Evolutionary conservation across 2,113 vertebrate species (phyloP).

Genomic region (Microtus montanus): DNA sequence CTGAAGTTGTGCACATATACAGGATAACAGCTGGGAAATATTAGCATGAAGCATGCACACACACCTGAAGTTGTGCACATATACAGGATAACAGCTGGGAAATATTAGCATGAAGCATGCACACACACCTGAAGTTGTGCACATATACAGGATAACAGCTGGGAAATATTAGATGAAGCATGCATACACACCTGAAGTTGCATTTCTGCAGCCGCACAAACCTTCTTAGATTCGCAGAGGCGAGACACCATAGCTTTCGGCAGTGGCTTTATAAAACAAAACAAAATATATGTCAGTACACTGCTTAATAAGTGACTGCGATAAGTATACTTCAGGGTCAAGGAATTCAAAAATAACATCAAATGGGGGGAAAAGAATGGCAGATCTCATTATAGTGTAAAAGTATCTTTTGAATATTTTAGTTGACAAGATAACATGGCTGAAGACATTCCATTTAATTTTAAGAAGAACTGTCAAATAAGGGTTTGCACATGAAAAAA

Average conservation of each 20-base stretch:
- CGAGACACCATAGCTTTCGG: constrained; percentile 95
- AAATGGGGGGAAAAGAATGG: background rate
- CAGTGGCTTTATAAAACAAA: constrained; percentile 86
- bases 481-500: background rate
- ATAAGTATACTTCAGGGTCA: background rate
- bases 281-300: constrained; percentile 16
- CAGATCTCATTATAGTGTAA: background rate
- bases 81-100: constrained; percentile 10
- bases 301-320: background rate
- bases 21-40: background rate
- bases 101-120: background rate
- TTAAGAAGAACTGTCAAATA: constrained; percentile 48
- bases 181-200: constrained; percentile 93
- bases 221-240: constrained; percentile 97
- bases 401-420: constrained; percentile 52
- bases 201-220: constrained; percentile 96
- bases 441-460: constrained; percentile 50
- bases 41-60: constrained; percentile 34
- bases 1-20: constrained; percentile 83
- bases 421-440: constrained; percentile 22
- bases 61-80: constrained; percentile 89
- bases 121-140: constrained; percentile 96
- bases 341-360: background rate
- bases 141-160: constrained; percentile 21
- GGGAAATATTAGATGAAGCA: constrained; percentile 12